Evolutionary conservation across 2,888 invertebrate genomes (phyloP).

Genomic region (Epistrophe eligans): DNA sequence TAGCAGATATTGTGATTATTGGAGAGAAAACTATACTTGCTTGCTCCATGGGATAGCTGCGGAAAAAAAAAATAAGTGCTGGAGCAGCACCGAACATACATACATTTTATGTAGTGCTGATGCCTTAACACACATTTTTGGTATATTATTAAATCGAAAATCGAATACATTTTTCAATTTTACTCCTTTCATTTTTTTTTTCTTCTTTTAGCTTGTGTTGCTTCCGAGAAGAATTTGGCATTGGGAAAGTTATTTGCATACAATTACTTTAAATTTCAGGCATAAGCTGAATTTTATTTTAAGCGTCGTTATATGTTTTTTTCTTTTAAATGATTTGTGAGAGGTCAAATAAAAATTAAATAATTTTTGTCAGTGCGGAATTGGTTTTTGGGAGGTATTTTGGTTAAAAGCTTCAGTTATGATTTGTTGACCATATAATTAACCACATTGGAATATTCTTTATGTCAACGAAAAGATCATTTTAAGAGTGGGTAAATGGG

Average conservation of each 20-base stretch:
- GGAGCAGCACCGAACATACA: constrained; percentile 13
- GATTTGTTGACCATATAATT: no score
- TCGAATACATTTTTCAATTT: constrained; percentile 69
- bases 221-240: constrained; percentile 30
- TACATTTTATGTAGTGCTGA: constrained; percentile 6
- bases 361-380: neutral
- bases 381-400: constrained; percentile 1
- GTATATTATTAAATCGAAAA: constrained; percentile 71
- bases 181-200: constrained; percentile 32
- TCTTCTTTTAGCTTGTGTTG: constrained; percentile 2
- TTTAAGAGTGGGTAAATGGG: no score
- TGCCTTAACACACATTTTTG: constrained; percentile 37
- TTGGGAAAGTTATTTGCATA: constrained; percentile 30
- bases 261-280: constrained; percentile 36
- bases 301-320: neutral
- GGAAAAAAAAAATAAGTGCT: constrained; percentile 23
- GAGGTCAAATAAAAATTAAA: constrained; percentile 23
- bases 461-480: no score
- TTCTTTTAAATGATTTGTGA: constrained; percentile 24
- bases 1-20: constrained; percentile 73
- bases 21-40: constrained; percentile 49
- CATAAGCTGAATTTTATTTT: constrained; percentile 24
- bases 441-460: no score
- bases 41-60: constrained; percentile 54
- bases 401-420: no score